Base-by-base conservation (phyloP, 2,113 vertebrate genomes). In the Poeciliopsis retropinna region DNA sequence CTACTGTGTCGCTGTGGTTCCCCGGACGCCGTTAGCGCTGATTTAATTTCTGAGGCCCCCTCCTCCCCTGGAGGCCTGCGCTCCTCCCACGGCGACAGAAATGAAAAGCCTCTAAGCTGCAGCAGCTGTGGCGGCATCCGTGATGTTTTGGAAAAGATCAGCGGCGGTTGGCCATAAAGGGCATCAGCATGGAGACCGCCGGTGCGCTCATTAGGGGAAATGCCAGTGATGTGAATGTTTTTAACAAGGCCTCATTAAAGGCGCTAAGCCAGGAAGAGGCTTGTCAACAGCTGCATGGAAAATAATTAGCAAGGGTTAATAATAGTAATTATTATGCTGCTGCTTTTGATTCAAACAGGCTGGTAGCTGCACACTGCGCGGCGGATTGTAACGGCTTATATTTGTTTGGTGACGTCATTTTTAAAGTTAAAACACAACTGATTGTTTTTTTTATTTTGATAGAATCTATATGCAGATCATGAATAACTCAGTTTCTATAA, bases 71-170 rank as follows among this genome's bases (percentile, higher is more conserved):
- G 37, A 70, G 87, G 80, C 87, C 72, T 60, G 70, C 32, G 73
- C 67, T 72, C 75, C 83, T 81, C 85, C 84, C 79, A 67, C 73
- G 0, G 91, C 76, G 81, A 79, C 47, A 0, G 14, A 67, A 84
- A 83, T 76, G 39, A 79, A 86, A 87, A 84, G 51, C 80, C 64
- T 51, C 51, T 70, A 61, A 75, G 83, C 76, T 32, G 60, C n/a
- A 11, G 80, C 80, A 80, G 88, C 70, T 29, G 80, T 3, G 70
- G 65, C 12, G 41, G 74, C 69, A 64, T 41, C 84, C 82, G 73
- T 87, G 85, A 87, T 89, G 86, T 89, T 90, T 87, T 87, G 86
- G 89, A 88, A 90, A 73, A 85, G 72, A 86, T 81, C 80, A 66
- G 69, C 71, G 29, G 37, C 34, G 2, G 72, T 64, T 79, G 0